Evolutionary conservation across 2,113 vertebrate genomes (phyloP).

Genomic region (Muntiacus reevesi): DNA sequence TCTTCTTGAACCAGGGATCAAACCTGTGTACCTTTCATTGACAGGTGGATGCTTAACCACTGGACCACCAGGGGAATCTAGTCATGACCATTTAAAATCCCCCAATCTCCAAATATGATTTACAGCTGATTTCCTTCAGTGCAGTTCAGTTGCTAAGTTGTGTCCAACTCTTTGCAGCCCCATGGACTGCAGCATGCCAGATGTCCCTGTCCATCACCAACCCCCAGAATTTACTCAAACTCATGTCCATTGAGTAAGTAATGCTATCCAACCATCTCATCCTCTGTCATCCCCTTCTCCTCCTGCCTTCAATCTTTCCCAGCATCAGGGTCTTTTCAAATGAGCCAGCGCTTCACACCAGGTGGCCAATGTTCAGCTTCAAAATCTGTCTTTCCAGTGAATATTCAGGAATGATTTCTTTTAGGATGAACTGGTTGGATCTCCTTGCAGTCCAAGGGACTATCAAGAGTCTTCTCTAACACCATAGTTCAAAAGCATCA

Average conservation of each 20-base stretch:
- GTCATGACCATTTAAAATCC: not conserved
- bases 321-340: not conserved
- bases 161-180: not conserved
- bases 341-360: rapidly evolving
- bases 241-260: not conserved
- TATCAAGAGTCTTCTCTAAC: not conserved
- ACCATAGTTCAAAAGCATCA: not conserved
- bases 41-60: not conserved
- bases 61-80: not conserved
- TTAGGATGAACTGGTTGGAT: not conserved
- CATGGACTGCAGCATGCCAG: not conserved
- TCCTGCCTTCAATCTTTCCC: not conserved
- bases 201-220: not conserved
- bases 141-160: not conserved
- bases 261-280: not conserved
- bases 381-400: not conserved
- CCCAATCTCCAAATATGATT: not conserved
- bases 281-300: not conserved
- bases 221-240: not conserved
- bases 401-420: not conserved
- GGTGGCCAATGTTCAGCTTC: not conserved
- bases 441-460: not conserved
- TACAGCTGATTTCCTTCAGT: not conserved
- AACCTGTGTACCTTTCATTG: not conserved
- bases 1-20: not conserved